phyloP scores from a whole-genome alignment of 2,113 vertebrate genomes.

The Zosterops japonicus region DNA sequence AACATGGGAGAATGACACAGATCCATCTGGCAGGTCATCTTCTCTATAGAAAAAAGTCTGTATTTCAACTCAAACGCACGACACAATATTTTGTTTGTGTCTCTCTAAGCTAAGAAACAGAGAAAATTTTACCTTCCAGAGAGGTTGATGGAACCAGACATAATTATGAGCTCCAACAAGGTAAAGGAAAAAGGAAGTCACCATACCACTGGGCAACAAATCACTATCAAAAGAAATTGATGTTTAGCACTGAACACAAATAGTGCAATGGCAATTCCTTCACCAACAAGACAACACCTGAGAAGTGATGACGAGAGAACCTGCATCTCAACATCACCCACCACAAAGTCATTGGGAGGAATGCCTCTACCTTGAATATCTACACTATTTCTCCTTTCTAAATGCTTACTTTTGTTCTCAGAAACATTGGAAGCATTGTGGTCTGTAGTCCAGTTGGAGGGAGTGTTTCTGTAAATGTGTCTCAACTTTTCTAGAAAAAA shows the following conservation, averaged over 20 bases:
- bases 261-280: neutral
- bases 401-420: neutral
- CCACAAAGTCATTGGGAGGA: neutral
- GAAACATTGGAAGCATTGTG: neutral
- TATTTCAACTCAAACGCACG: neutral
- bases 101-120: neutral
- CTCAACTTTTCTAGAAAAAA: neutral
- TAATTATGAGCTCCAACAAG: constrained; percentile 1
- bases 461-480: neutral
- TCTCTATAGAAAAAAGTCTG: neutral
- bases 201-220: neutral
- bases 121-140: neutral
- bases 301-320: neutral
- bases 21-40: neutral
- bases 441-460: neutral
- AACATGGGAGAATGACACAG: neutral
- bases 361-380: neutral
- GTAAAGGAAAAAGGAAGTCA: neutral
- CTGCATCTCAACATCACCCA: neutral
- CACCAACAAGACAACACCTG: neutral
- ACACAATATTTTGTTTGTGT: neutral
- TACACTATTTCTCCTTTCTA: neutral
- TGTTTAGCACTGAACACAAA: neutral
- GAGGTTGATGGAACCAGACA: neutral
- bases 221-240: neutral